Base-by-base conservation (phyloP, 1,140 invertebrate genomes). In the Dermatophagoides farinae region DNA sequence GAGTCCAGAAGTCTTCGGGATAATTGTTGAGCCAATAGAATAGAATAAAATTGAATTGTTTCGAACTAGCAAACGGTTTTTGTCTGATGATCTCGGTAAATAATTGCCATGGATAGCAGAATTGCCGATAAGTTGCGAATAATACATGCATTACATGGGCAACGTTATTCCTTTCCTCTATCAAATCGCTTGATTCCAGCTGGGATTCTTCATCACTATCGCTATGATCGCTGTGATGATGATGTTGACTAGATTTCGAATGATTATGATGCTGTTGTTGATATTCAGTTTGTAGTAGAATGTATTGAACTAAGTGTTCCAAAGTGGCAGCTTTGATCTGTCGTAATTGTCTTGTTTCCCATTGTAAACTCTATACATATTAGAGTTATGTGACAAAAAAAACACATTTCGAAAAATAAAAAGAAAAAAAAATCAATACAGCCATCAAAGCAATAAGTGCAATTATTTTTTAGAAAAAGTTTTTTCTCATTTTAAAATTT, bases 251-350 rank as follows among this genome's bases (percentile, higher is more conserved):
- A 31, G 31, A 31, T 31, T 31, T 31, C 20, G 46, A 49, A 31
- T 31, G 2, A 31, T 31, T 31, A 31, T 31, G 31, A 2, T 31
- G 31, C 8, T n/a, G 18, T 11, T 22, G 22, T 47, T 64, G 53
- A 37, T 58, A 39, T 12, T 38, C 46, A 20, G 60, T 64, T 12
- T 60, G 16, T 6, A 64, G 49, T 23, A 80, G 75, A 97, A 98
- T 1, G 96, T 88, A 71, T 96, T 96, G 70, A 96, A 88, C 73
- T 96, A 96, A 10, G 89, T 93, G 41, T 65, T 88, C 83, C 58
- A 97, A 77, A 0, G 90, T 93, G n/a, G 90, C 95, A 1, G 89
- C 90, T 75, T 96, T 96, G 43, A 98, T 80, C 64, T 95, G 87
- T 49, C 88, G 80, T 20, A 96, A 86, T 61, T 91, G 80, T 61